These are phyloP conservation scores for Myoxocephalus aenaeus DNA, from an alignment of 2,797 vertebrate species.

Conservation along the genomic window DNA sequence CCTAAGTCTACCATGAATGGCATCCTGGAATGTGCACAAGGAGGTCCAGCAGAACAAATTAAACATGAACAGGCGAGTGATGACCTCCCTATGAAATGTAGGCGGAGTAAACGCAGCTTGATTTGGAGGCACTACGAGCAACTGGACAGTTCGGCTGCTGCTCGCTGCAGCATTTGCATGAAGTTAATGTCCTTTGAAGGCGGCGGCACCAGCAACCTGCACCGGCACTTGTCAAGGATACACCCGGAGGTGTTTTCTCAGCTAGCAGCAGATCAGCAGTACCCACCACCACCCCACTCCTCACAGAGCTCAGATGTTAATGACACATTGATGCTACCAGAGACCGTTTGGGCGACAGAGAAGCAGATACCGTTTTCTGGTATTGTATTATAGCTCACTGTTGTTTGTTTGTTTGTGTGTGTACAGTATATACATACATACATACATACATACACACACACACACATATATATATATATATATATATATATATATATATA, in stretches of 20 bases:
- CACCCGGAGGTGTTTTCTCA: conserved; percentile 74
- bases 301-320: conserved; percentile 33
- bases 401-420: not conserved
- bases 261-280: conserved; percentile 43
- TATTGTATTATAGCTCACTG: conserved; percentile 27
- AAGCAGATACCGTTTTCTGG: conserved; percentile 50
- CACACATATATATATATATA: not conserved
- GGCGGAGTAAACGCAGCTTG: conserved; percentile 61
- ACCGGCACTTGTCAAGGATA: conserved; percentile 79
- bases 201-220: conserved; percentile 76
- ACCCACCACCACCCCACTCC: conserved; percentile 20
- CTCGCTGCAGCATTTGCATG: conserved; percentile 77
- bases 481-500: no score
- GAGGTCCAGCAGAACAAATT: conserved; percentile 10
- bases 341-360: conserved; percentile 2
- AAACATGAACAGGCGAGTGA: not conserved
- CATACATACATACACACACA: no score
- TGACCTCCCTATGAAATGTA: conserved; percentile 36
- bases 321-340: not conserved
- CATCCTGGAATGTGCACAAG: conserved; percentile 46
- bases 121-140: conserved; percentile 79
- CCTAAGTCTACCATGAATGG: conserved; percentile 51
- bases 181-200: conserved; percentile 64
- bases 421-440: not conserved
- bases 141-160: conserved; percentile 68